Conservation (phyloP, 2,797 vertebrate species). For the Cyprinodon diabolis region DNA sequence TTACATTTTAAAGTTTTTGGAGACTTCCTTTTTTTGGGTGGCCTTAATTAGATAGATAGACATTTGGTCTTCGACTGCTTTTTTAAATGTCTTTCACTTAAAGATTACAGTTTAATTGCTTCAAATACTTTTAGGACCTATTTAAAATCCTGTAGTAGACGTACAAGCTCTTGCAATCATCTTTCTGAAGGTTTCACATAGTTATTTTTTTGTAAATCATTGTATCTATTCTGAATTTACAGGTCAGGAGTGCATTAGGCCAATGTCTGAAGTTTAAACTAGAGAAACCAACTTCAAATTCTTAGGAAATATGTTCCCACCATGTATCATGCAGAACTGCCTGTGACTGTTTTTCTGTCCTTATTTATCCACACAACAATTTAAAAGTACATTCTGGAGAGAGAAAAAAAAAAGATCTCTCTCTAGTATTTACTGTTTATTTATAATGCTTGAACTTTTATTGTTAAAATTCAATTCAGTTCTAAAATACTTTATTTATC, state of each 20-base stretch:
- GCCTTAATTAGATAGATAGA: background rate
- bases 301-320: background rate
- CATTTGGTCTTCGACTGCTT: background rate
- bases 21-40: too few relatives aligned
- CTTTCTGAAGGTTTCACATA: background rate
- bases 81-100: background rate
- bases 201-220: too few relatives aligned
- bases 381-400: too few relatives aligned
- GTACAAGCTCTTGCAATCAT: background rate
- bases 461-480: too few relatives aligned
- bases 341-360: background rate
- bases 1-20: too few relatives aligned
- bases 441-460: background rate
- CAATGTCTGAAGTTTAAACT: background rate
- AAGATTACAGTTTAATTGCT: background rate
- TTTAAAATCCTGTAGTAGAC: too few relatives aligned
- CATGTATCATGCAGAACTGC: too few relatives aligned
- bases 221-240: background rate
- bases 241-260: background rate
- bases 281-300: background rate
- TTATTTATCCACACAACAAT: too few relatives aligned
- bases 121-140: background rate
- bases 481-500: too few relatives aligned
- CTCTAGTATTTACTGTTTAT: background rate
- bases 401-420: too few relatives aligned